These are phyloP conservation scores for Desmodus rotundus DNA, from an alignment of 2,113 vertebrate genomes.

Conservation along the genomic window DNA sequence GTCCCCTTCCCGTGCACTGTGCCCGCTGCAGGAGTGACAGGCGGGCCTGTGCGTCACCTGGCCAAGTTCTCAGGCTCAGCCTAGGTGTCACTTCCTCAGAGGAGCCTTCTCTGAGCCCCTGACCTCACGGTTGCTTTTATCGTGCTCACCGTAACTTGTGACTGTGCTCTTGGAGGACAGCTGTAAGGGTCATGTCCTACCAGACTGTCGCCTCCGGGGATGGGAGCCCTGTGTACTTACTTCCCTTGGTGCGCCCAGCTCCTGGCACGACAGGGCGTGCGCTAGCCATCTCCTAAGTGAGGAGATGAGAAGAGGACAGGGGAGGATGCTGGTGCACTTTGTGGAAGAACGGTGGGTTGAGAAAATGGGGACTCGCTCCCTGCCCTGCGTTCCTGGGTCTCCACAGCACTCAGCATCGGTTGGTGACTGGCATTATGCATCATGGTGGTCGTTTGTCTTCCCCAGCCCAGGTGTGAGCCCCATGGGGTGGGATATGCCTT, in stretches of 20 bases:
- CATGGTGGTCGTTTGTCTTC: too few species aligned
- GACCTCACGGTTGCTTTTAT: neutral
- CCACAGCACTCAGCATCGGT: neutral
- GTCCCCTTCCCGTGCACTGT: neutral
- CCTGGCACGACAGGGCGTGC: neutral
- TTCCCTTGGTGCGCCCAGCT: neutral
- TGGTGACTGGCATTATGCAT: too few species aligned
- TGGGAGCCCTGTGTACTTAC: fast-evolving
- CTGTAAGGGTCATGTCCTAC: neutral
- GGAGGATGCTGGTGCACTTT: neutral
- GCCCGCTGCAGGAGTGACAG: neutral
- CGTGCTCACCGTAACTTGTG: too few species aligned
- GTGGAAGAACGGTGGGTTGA: too few species aligned
- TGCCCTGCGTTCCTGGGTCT: neutral
- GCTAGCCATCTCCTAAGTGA: neutral
- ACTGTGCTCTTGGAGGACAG: neutral
- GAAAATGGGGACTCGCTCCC: neutral
- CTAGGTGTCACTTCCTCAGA: neutral
- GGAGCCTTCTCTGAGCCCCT: neutral
- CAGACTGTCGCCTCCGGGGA: neutral
- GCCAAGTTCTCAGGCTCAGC: neutral
- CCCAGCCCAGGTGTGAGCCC: neutral
- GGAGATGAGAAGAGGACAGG: neutral
- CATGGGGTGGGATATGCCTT: neutral
- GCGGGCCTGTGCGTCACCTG: neutral